phyloP scores from a whole-genome alignment of 2,888 invertebrate species.

The Drosophila ezoana region DNA sequence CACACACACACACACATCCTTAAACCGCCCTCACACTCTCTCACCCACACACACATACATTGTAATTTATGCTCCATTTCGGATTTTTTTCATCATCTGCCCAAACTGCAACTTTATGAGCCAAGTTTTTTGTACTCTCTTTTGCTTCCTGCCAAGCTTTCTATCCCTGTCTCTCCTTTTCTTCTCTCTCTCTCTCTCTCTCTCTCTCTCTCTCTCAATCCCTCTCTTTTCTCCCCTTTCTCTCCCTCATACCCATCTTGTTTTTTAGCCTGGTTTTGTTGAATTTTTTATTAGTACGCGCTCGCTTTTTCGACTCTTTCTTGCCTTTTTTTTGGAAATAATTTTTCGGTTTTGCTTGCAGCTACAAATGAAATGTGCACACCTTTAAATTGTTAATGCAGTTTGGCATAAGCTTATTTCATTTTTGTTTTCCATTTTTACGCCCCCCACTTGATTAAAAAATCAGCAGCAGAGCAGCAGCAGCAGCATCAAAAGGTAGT shows the following conservation, averaged over 20 bases:
- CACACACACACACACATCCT: conserved; percentile 29
- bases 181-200: not conserved
- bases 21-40: not conserved
- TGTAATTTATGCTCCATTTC: conserved; percentile 63
- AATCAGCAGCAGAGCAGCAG: conserved; percentile 11
- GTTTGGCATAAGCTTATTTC: conserved; percentile 52
- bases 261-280: conserved; percentile 38
- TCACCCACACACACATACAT: conserved; percentile 21
- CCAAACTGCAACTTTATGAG: conserved; percentile 56
- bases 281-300: conserved; percentile 67
- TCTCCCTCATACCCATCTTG: conserved; percentile 23
- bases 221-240: not conserved
- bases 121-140: conserved; percentile 23
- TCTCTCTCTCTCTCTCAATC: not conserved
- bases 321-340: conserved; percentile 1
- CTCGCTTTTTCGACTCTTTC: conserved; percentile 37
- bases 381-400: conserved; percentile 67
- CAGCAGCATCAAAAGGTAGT: conserved; percentile 18
- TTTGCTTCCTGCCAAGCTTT: not conserved
- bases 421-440: conserved; percentile 21
- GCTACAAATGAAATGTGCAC: conserved; percentile 63
- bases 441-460: conserved; percentile 47
- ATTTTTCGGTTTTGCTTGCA: conserved; percentile 25
- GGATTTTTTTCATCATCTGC: conserved; percentile 46
- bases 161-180: not conserved